A percentile compares a stretch with the other conserved stretches of the same genome.
phyloP scores from a whole-genome alignment of 1,140 invertebrate genomes.

The roundworm (Caenorhabditis elegans) region WBcel235 BX284605.5:12225501-12226000 shows the following conservation, averaged over 20 bases:
- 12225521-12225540: background rate
- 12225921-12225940: no score
- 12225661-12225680: conserved; percentile 39
- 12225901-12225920: no score
- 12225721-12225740: conserved; percentile 43
- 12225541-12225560: no score
- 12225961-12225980: no score
- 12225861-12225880: background rate
- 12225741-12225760: background rate
- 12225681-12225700: conserved; percentile 40
- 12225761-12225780: background rate
- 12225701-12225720: conserved; percentile 46
- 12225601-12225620: background rate
- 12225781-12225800: background rate
- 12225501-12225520: background rate
- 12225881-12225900: no score
- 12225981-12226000: no score
- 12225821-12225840: background rate
- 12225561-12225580: background rate
- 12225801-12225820: conserved; percentile 4
- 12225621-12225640: conserved; percentile 13
- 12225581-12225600: background rate
- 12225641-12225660: conserved; percentile 9
- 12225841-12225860: background rate
- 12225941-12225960: no score